Evolutionary conservation across 2,797 vertebrate genomes (phyloP), one percentile per base, ranked within the genome.

Genomic region (Tenualosa thibaudeaui): DNA sequence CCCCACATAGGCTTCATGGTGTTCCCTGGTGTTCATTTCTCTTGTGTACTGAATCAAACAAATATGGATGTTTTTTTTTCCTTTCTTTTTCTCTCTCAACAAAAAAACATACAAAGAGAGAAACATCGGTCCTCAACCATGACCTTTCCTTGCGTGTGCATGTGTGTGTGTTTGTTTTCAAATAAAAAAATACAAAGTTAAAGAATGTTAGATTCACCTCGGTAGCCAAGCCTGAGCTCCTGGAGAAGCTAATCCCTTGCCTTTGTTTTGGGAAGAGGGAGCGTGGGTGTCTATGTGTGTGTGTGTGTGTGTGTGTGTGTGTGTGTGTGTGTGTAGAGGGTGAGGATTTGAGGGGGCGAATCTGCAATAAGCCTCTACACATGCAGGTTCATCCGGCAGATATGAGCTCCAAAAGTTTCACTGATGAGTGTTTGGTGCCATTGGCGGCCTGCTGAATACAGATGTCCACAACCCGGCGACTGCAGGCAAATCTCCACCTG

Each of bases 341-440:
- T 60, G 58, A 3, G 65, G 93, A 93, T 94, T 93, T 93, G 87
- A 81, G 89, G 81, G 90, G 90, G 89, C 89, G 91, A 92, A 93
- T 93, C 88, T 90, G 86, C 90, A 86, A 87, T 93, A 94, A 95
- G 92, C 90, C 89, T 62, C 86, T 90, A 85, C 89, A 88, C 91
- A 84, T 86, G 86, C 90, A 90, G 91, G 93, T 93, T 93, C 89
- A 94, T 94, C 91, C 90, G 60, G 86, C 87, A 91, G 89, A 93
- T 93, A 94, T 93, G 91, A 94, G 91, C 91, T 91, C 88, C 90
- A 86, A 91, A 88, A 92, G 94, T 92, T 92, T 89, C 86, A 86
- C 85, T 84, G 90, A 92, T 91, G 90, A 90, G 84, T 86, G 82
- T 46, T 83, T 88, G 83, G 82, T 85, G 89, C 22, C 81, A 78